Conservation (phyloP, 2,113 vertebrate species). For the Trematomus loennbergii region DNA sequence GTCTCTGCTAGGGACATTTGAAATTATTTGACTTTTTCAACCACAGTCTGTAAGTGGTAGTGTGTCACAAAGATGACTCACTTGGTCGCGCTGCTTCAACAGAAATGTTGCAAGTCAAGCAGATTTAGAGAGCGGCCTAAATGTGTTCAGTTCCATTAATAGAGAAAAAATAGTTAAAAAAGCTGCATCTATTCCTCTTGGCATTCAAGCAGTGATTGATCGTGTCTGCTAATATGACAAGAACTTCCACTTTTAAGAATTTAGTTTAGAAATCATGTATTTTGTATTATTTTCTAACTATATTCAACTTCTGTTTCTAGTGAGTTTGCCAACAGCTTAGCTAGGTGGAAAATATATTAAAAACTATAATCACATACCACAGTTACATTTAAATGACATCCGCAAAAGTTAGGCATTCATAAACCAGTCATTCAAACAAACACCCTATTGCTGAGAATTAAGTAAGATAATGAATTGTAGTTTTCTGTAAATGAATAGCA, state of each 20-base stretch:
- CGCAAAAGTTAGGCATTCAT: not conserved
- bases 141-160: not conserved
- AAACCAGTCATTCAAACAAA: not conserved
- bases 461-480: too few species aligned
- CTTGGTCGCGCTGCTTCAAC: not conserved
- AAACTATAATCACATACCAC: not conserved
- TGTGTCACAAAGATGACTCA: constrained; percentile 5
- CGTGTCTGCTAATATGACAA: too few species aligned
- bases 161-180: not conserved
- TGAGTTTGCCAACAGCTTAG: not conserved
- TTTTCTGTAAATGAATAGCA: too few species aligned
- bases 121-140: not conserved
- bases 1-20: not conserved
- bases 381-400: not conserved
- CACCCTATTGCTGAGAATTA: not conserved
- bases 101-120: too few species aligned
- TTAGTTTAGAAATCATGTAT: too few species aligned
- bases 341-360: too few species aligned
- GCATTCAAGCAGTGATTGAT: not conserved
- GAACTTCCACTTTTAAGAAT: too few species aligned
- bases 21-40: not conserved
- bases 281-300: too few species aligned
- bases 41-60: not conserved
- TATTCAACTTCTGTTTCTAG: too few species aligned
- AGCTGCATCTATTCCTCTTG: not conserved